Base-by-base conservation (phyloP, 2,113 vertebrate species). In the Megaceryle maxima region DNA sequence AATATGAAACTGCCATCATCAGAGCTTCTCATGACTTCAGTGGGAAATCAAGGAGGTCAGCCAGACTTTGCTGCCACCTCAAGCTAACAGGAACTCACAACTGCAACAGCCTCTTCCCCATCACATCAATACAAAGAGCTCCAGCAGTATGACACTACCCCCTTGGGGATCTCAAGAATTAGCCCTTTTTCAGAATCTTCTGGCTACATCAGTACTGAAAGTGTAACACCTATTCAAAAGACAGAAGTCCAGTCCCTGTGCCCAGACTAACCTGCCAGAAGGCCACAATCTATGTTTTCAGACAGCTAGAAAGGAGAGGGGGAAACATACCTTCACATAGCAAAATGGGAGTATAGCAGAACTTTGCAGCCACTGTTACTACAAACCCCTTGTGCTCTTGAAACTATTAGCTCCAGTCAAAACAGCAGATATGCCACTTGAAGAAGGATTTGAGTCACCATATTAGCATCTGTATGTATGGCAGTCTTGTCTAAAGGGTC, bases 281-380 rank as follows among this genome's bases (percentile, higher is more conserved):
- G 57, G 37, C 11, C 16, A 75, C 2, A 0, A 33, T 7, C 31
- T 20, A 0, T 5, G 35, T 48, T 17, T 78, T 25, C 46, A 59
- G 55, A 22, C 18, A 70, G 19, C 2, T 64, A 25, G 57, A 46
- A 44, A 68, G 18, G 14, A 77, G 26, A 16, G 8, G n/a, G 44
- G 51, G 29, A 53, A 29, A 4, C 20, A 33, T 9, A 31, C 11
- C 35, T 77, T 55, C 72, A 44, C 1, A 0, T 10, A 33, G 39
- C 11, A 48, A 90, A 44, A 10, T 2, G 1, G 1, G 17, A 83
- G 35, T 55, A 26, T 0, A 56, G 43, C 13, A 74, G 64, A 79
- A 26, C 44, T 79, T 11, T 51, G 29, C 62, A 84, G 73, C 20
- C 57, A 24, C 67, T 17, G 48, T 9, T 91, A 68, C 31, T 16